phyloP scores from a whole-genome alignment of 2,888 invertebrate species.

The Dolomedes plantarius region DNA sequence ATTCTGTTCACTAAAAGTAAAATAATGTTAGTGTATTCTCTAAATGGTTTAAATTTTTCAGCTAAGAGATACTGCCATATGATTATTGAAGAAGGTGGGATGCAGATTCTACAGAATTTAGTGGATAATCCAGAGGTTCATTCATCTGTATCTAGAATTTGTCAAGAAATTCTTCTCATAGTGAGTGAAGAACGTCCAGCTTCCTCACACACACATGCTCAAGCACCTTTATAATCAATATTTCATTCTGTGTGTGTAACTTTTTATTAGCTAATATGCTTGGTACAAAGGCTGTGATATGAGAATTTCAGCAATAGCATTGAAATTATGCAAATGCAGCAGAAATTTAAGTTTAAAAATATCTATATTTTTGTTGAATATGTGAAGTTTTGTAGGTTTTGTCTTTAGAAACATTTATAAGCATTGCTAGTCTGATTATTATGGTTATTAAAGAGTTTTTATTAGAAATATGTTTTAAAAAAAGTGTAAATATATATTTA shows the following conservation, averaged over 20 bases:
- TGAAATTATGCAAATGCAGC: not conserved
- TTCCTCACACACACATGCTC: not conserved
- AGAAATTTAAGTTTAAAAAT: not conserved
- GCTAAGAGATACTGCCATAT: constrained; percentile 83
- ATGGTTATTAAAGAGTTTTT: too few relatives aligned
- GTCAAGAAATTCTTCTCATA: constrained; percentile 70
- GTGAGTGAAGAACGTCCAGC: constrained; percentile 40
- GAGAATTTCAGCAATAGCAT: not conserved
- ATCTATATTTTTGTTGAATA: not conserved
- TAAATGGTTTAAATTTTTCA: too few relatives aligned
- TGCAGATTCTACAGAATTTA: constrained; percentile 79
- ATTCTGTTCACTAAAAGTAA: too few relatives aligned
- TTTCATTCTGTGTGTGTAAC: not conserved
- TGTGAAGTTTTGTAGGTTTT: not conserved
- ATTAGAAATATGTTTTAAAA: too few relatives aligned
- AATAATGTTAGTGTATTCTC: too few relatives aligned
- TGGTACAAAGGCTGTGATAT: not conserved
- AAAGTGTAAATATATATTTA: too few relatives aligned
- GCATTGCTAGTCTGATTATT: not conserved
- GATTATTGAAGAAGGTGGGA: constrained; percentile 82
- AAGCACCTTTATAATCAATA: not conserved
- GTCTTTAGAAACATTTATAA: not conserved
- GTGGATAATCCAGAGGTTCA: constrained; percentile 75
- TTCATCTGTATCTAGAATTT: constrained; percentile 67
- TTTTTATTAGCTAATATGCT: not conserved